These are phyloP conservation scores for Cyrtonyx montezumae DNA, from an alignment of 2,113 vertebrate genomes.

Conservation along the genomic window DNA sequence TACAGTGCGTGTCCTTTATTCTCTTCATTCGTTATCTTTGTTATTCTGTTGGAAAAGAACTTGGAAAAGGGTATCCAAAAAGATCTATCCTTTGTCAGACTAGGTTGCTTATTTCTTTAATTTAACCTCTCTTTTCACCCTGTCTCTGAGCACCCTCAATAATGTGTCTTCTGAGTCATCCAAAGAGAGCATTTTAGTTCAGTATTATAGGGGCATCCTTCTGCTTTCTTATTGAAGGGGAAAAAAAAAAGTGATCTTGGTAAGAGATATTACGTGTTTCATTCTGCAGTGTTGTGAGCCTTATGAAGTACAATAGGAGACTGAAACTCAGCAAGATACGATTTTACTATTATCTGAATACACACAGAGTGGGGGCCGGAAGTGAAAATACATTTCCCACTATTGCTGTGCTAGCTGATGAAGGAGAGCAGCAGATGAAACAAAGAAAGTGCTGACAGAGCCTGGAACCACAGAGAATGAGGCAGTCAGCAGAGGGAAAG, in stretches of 20 bases:
- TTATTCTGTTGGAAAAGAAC: constrained; percentile 25
- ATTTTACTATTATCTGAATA: neutral
- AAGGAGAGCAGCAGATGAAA: neutral
- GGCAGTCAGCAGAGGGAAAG: neutral
- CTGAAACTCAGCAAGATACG: neutral
- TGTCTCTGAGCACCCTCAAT: neutral
- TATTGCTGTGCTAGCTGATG: neutral
- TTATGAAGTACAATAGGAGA: neutral
- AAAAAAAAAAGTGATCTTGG: neutral
- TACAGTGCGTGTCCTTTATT: neutral
- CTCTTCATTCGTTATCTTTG: neutral
- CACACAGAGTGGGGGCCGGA: accelerated
- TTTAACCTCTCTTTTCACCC: neutral
- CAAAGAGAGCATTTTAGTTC: neutral
- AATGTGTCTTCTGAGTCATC: constrained; percentile 5
- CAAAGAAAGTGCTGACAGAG: constrained; percentile 44
- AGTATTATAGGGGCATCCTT: neutral
- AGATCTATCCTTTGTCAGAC: neutral
- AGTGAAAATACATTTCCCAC: neutral
- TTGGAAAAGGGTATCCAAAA: neutral
- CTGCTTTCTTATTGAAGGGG: neutral
- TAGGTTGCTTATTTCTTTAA: neutral
- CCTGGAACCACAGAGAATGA: neutral
- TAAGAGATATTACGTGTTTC: neutral
- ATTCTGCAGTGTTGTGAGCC: neutral